Percentiles rank a stretch among this genome's conserved stretches.
These are phyloP conservation scores for Procambarus clarkii DNA, from an alignment of 1,140 invertebrate genomes.

Conservation along the genomic window DNA sequence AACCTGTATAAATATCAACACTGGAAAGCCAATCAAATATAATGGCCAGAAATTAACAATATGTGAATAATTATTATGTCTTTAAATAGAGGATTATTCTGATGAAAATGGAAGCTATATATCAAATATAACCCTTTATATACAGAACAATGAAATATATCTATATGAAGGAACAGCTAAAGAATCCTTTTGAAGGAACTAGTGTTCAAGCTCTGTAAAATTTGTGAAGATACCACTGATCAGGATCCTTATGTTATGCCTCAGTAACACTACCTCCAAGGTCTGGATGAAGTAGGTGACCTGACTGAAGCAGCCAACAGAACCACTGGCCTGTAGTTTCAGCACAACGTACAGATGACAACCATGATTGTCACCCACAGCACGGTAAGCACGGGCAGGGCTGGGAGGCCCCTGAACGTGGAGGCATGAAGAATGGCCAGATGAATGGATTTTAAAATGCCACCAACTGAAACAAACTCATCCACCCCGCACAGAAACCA, in stretches of 20 bases:
- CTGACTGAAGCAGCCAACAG: conserved; percentile 7
- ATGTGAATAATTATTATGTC: background rate
- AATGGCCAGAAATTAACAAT: background rate
- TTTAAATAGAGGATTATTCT: background rate
- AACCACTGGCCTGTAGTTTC: conserved; percentile 24
- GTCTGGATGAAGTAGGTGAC: background rate
- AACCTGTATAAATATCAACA: background rate
- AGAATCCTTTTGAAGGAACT: background rate
- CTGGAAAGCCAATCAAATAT: background rate
- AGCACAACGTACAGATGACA: conserved; percentile 42
- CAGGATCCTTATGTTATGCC: conserved; percentile 9
- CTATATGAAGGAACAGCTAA: background rate
- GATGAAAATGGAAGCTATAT: background rate
- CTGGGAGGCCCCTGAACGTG: background rate
- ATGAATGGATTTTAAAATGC: background rate
- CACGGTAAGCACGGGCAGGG: conserved; percentile 46
- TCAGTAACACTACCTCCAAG: conserved; percentile 8
- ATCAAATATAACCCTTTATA: background rate
- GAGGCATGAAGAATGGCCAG: background rate
- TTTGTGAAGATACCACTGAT: conserved; percentile 29
- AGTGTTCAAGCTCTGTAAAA: conserved; percentile 53
- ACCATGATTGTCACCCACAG: conserved; percentile 51
- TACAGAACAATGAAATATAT: background rate
- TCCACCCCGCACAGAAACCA: conserved; percentile 9
- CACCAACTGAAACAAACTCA: background rate